Base-by-base conservation (phyloP, 2,888 invertebrate species). In the Harpalus rubripes region DNA sequence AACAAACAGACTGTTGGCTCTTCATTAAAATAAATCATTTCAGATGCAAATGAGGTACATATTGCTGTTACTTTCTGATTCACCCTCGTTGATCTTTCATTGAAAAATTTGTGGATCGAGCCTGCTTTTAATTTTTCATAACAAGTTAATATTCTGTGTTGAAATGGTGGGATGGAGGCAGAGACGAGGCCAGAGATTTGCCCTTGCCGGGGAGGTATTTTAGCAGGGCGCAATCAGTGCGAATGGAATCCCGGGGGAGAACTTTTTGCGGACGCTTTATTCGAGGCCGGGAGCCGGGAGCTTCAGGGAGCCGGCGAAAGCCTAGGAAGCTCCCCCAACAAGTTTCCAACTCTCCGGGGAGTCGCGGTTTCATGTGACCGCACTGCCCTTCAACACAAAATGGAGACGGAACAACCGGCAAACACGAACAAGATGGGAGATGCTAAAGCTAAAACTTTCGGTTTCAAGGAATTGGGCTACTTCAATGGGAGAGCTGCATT, bases 161-260 rank as follows among this genome's bases (percentile, higher is more conserved):
- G 44, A 52, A 52, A 12, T 52, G 44, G 7, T 52, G n/a, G n/a
- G n/a, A n/a, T n/a, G n/a, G n/a, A n/a, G n/a, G n/a, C n/a, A n/a
- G 44, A 7, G 44, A 52, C 4, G 8, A 52, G 10, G 12, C 10
- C 44, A 12, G 44, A 52, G 44, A 52, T 52, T 52, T 52, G 44
- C 12, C 44, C 32, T 32, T 32, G 32, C 32, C 32, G 32, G 44
- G 44, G 44, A 12, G 12, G 44, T 52, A 52, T 52, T 52, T 52
- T 12, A 12, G 10, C 32, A 12, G 63, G 16, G 59, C 68, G 68
- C 68, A 68, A 68, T 68, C 68, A 39, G 68, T 68, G 68, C 68
- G 68, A 68, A 68, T 39, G 68, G 68, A 68, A 68, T 39, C 68
- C 68, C 68, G 68, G 32, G 68, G 68, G 68, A 68, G 39, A 68